Evolutionary conservation across 2,113 vertebrate species (phyloP), one percentile per base, ranked within the genome.

Genomic region (Heterocephalus glaber): DNA sequence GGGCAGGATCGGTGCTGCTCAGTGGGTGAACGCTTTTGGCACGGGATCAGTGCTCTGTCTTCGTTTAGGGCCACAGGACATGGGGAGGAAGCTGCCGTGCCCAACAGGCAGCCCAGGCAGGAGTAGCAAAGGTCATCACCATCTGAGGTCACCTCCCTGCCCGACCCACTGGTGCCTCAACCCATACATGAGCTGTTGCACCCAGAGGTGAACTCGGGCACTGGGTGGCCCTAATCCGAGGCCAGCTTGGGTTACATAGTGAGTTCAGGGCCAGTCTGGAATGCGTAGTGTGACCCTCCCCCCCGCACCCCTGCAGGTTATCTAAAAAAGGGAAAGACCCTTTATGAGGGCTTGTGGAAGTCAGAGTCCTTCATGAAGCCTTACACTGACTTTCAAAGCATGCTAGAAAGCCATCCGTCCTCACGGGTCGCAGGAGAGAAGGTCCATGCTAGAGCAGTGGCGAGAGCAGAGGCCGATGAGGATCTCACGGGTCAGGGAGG

Each of bases 11-110:
- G 2, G 95, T 97, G 93, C 95, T 56, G 5, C 86, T 97, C 90
- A 96, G 3, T 58, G 68, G 90, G 95, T 94, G 72, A 11, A 92
- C 80, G 54, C 93, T 97, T 97, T 96, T 86, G 92, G 79, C 11
- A 19, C 30, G 86, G 96, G 95, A 87, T 96, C 95, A 83, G 94
- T 35, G 26, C 97, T 97, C 97, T 92, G 89, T 97, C 98, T 98
- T 95, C 3, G n/a, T 94, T 97, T 96, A 81, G 0, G 11, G 97
- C 72, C 68, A 60, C 60, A 7, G 87, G 35, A 44, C 89, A 90
- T 58, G 16, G 72, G 41, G 95, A 84, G 92, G 95, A 84, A 76
- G 33, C 0, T n/a, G 93, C 77, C 84, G 26, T 65, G 86, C 97
- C 96, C 96, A 94, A 10, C 56, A 19, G 56, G 17, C 96, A 93